Evolutionary conservation across 2,113 vertebrate species (phyloP).

Genomic region (Aptenodytes patagonicus): DNA sequence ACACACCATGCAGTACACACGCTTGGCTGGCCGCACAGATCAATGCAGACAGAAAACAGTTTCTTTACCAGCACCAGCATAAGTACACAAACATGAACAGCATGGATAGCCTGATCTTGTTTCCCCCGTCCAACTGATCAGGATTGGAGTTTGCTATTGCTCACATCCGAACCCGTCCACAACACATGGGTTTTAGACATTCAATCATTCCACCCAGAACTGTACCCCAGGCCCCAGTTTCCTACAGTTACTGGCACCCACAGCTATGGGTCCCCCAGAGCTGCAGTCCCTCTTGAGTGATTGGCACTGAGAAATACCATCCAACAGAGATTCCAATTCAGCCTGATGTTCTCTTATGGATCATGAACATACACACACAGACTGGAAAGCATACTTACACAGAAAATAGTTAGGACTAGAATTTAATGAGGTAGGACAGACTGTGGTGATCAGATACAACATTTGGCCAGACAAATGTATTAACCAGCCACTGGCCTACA

Average conservation of each 20-base stretch:
- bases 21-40: neutral
- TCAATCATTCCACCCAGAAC: neutral
- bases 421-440: neutral
- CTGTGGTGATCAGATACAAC: neutral
- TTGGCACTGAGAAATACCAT: neutral
- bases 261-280: neutral
- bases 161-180: neutral
- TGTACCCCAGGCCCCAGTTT: neutral
- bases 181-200: neutral
- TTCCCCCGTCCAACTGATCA: neutral
- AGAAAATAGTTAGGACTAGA: neutral
- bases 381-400: neutral
- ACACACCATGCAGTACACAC: fast-evolving
- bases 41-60: neutral
- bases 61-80: neutral
- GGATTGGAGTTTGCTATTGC: neutral
- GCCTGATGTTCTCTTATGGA: neutral
- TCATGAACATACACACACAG: neutral
- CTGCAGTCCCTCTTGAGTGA: neutral
- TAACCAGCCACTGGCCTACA: neutral
- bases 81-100: neutral
- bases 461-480: neutral
- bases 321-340: neutral
- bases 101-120: neutral
- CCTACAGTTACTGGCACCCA: neutral